A percentile compares a stretch with the other conserved stretches of the same genome.
Conservation (phyloP, 2,113 vertebrate genomes). For the Pelmatolapia mariae region DNA sequence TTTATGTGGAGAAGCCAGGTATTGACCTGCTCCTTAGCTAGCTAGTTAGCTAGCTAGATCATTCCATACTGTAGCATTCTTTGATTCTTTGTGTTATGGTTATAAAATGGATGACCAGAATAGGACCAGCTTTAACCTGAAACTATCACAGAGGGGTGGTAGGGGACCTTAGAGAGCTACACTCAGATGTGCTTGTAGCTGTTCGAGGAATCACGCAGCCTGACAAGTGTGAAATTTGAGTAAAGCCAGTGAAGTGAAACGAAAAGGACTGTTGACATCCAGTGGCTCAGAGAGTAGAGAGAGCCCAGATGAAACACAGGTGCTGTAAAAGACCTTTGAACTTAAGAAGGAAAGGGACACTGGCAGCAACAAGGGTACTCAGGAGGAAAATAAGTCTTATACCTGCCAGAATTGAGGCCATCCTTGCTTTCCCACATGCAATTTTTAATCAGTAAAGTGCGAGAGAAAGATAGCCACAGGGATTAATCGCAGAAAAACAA, state of each 20-base stretch:
- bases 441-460: constrained; percentile 50
- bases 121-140: background rate
- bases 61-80: background rate
- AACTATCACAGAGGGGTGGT: background rate
- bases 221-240: constrained; percentile 52
- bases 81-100: background rate
- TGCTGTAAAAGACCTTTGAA: constrained; percentile 39
- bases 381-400: constrained; percentile 24
- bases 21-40: background rate
- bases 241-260: constrained; percentile 39
- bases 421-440: constrained; percentile 54
- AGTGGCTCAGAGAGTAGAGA: background rate
- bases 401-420: background rate
- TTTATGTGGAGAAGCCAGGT: background rate
- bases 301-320: constrained; percentile 16
- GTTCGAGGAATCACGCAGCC: constrained; percentile 7
- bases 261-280: constrained; percentile 22
- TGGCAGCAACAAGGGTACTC: background rate
- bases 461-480: constrained; percentile 15
- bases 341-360: constrained; percentile 5
- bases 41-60: background rate
- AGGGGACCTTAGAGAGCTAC: background rate
- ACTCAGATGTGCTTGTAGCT: constrained; percentile 11
- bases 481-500: constrained; percentile 29
- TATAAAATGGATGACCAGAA: background rate